These are phyloP conservation scores for Zoanthus sansibaricus DNA, from an alignment of 92 coral and sea anemone genomes.

Conservation along the genomic window DNA sequence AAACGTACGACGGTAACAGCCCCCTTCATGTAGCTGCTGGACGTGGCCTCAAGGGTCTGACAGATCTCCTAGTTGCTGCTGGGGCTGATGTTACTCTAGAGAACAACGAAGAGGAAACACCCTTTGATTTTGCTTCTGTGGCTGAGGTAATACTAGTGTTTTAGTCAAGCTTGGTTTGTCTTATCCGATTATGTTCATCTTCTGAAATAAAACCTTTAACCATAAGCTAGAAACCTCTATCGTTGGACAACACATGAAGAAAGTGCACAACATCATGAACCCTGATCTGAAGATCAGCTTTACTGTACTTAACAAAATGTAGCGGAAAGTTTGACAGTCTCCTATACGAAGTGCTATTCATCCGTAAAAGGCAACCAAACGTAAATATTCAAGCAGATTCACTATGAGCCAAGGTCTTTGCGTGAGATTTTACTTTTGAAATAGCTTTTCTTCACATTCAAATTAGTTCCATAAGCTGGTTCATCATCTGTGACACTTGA, in stretches of 20 bases:
- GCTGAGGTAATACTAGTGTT: constrained; percentile 69
- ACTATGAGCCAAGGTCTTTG: too few species aligned
- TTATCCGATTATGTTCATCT: background rate
- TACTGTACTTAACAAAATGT: too few species aligned
- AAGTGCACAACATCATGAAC: too few species aligned
- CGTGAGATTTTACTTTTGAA: too few species aligned
- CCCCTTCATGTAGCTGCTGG: constrained; percentile 89
- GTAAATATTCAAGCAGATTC: too few species aligned
- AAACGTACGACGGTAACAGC: constrained; percentile 81
- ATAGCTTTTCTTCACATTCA: background rate
- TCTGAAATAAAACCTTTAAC: background rate
- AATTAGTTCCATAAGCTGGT: too few species aligned
- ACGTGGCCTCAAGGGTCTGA: constrained; percentile 81
- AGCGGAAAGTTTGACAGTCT: too few species aligned
- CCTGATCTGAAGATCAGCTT: too few species aligned
- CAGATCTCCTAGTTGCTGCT: constrained; percentile 91
- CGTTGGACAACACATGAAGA: background rate
- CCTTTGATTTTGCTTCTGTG: constrained; percentile 79
- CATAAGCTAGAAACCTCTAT: background rate
- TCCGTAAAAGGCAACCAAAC: too few species aligned
- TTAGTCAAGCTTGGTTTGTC: too few species aligned
- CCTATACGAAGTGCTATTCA: too few species aligned
- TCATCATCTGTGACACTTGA: too few species aligned
- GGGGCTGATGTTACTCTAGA: constrained; percentile 81
- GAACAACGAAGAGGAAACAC: constrained; percentile 86